phyloP scores from a whole-genome alignment of 1,140 invertebrate genomes.

The Maniola jurtina region DNA sequence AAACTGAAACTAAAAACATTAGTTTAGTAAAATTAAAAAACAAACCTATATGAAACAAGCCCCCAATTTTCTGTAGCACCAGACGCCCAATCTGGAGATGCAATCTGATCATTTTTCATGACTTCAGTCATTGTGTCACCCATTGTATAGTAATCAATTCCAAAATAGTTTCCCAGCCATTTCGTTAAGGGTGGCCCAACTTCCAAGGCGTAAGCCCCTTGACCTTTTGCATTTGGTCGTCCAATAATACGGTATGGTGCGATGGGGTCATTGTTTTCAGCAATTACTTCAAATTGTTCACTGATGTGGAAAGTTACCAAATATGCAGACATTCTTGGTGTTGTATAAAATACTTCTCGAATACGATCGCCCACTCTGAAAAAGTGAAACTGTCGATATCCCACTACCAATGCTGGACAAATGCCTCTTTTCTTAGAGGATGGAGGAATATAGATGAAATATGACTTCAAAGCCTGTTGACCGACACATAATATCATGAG shows the following conservation, averaged over 20 bases:
- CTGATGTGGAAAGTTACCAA: conserved; percentile 84
- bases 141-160: conserved; percentile 56
- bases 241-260: conserved; percentile 85
- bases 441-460: no score
- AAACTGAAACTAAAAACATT: no score
- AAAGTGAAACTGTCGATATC: conserved; percentile 20
- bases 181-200: conserved; percentile 71
- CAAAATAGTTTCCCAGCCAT: conserved; percentile 66
- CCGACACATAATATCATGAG: no score
- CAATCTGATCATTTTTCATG: conserved; percentile 82
- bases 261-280: conserved; percentile 47
- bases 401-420: neutral
- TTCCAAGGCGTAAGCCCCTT: conserved; percentile 81
- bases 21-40: no score
- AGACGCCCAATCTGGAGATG: conserved; percentile 84
- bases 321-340: conserved; percentile 91
- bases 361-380: conserved; percentile 53
- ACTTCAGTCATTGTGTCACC: conserved; percentile 51
- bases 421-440: no score
- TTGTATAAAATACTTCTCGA: conserved; percentile 80
- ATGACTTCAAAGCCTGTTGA: no score
- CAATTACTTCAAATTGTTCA: conserved; percentile 87
- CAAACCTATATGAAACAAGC: conserved; percentile 81
- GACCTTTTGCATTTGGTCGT: conserved; percentile 82
- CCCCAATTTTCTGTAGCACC: conserved; percentile 89